Base-by-base conservation (phyloP, 2,888 invertebrate genomes). In the Xestia c-nigrum region DNA sequence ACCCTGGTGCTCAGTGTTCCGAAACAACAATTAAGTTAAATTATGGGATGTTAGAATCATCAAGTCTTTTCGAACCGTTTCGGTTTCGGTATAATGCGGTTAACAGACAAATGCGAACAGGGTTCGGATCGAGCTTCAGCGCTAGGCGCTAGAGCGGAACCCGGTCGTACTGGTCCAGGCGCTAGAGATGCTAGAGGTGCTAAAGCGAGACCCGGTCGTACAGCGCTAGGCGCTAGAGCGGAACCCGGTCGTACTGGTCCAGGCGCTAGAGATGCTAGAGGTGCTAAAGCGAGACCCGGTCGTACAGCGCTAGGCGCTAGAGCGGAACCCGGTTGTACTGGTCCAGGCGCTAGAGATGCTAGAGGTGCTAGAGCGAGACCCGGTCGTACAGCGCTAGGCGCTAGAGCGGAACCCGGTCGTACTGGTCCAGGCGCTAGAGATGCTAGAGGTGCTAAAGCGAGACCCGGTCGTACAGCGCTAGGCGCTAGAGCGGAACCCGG, bases 311-410 rank as follows among this genome's bases (percentile, higher is more conserved):
- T 31, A 31, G 31, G 31, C 31, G 31, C 31, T 70, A 57, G 24
- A 43, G 57, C 24, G 3, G 1, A 12, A 4, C 57, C 3, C 57
- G 57, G 14, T 57, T 24, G 57, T 57, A 93, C 99, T 99, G 93
- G 95, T 99, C 78, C 97, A 98, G 87, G 99, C 99, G 71, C 6
- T 40, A n/a, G n/a, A n/a, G n/a, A n/a, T n/a, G n/a, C n/a, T n/a
- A 43, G 43, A 98, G 87, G 40, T 76, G 74, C 50, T 50, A 43
- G 43, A 98, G 69, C 40, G 38, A 74, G 85, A 81, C 78, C 84
- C 82, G 72, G 85, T 46, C 99, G 99, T 94, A 98, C 14, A 38
- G 93, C 95, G 99, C 78, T 97, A 98, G 87, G 99, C 99, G 65
- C 19, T n/a, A n/a, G n/a, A 76, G 73, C 19, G 46, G 5, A 50